Evolutionary conservation across 2,113 vertebrate genomes (phyloP).

Genomic region (Phodopus roborovskii): DNA sequence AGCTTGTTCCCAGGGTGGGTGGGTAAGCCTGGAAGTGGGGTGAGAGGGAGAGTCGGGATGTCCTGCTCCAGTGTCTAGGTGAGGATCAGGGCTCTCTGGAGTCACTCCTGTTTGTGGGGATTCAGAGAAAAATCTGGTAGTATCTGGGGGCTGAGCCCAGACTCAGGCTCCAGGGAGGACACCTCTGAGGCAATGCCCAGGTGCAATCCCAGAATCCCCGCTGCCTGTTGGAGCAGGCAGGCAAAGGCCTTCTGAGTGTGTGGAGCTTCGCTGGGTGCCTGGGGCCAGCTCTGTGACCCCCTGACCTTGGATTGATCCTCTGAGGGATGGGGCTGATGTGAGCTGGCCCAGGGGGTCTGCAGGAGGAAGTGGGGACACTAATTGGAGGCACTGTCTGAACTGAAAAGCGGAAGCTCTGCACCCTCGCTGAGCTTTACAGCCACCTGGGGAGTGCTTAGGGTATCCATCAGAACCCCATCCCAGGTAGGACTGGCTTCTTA

Average conservation of each 20-base stretch:
- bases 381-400: not conserved
- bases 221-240: not conserved
- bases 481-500: not conserved
- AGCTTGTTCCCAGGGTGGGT: not conserved
- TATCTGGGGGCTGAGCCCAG: not conserved
- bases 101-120: not conserved
- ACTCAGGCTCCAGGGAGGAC: accelerated
- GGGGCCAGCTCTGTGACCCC: not conserved
- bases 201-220: not conserved
- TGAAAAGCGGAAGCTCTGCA: not conserved
- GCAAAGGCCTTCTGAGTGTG: not conserved
- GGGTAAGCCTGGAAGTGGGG: not conserved
- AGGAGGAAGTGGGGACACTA: not conserved
- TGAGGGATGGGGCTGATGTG: not conserved
- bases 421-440: not conserved
- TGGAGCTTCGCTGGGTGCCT: not conserved
- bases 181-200: not conserved
- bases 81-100: not conserved
- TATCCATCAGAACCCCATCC: not conserved
- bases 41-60: not conserved
- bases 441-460: not conserved
- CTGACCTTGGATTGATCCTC: not conserved
- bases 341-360: not conserved
- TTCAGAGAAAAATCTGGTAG: not conserved
- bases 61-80: not conserved